These are phyloP conservation scores for Cactoblastis cactorum DNA, from an alignment of 2,888 invertebrate genomes.

Conservation along the genomic window DNA sequence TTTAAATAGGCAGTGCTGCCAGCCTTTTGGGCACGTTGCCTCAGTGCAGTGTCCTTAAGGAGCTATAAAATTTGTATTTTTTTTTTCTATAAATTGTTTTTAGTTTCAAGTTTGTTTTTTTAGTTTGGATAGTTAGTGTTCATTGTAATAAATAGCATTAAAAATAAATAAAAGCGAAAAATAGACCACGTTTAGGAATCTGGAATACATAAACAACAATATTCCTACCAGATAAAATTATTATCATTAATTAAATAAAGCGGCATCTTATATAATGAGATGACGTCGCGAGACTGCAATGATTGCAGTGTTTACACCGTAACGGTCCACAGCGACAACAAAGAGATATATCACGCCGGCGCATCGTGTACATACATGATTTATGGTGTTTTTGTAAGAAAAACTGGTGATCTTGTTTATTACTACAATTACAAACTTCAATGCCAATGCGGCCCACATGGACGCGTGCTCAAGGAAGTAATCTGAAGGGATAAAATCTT, in stretches of 20 bases:
- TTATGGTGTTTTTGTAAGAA: conserved; percentile 14
- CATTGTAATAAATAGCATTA: too few species aligned
- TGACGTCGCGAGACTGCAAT: background rate
- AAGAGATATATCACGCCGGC: background rate
- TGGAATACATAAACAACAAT: too few species aligned
- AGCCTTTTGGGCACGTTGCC: too few species aligned
- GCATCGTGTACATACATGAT: background rate
- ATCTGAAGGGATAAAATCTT: conserved; percentile 30
- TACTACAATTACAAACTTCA: conserved; percentile 42
- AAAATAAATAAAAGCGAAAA: too few species aligned
- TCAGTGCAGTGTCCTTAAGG: too few species aligned
- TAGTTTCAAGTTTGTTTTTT: too few species aligned
- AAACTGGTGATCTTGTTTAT: conserved; percentile 34
- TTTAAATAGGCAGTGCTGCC: too few species aligned
- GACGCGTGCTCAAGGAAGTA: conserved; percentile 31
- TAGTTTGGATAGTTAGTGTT: too few species aligned
- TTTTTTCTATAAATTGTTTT: too few species aligned
- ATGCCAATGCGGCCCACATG: conserved; percentile 33
- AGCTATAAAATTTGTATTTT: too few species aligned
- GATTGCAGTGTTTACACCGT: background rate
- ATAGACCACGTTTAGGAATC: too few species aligned
- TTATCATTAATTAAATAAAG: background rate
- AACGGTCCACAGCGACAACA: background rate
- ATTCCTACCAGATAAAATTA: too few species aligned
- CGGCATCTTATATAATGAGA: background rate